Conservation (phyloP, 2,888 invertebrate species). For the Apodemia mormo region DNA sequence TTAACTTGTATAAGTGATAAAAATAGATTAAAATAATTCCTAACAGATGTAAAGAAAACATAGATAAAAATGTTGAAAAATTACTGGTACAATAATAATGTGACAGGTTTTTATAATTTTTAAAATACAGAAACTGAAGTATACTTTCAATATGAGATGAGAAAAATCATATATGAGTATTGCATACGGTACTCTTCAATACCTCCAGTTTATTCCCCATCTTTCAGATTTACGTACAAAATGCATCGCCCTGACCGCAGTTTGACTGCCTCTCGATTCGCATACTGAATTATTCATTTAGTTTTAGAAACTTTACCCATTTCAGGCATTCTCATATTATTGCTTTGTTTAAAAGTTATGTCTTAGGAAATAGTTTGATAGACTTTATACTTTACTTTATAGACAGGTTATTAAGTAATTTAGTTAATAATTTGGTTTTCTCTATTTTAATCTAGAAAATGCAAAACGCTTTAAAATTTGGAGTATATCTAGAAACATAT, state of each 20-base stretch:
- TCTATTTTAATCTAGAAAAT: too few species aligned
- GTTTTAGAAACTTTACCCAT: conserved; percentile 63
- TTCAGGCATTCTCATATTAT: conserved; percentile 58
- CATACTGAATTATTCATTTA: conserved; percentile 76
- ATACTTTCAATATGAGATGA: neutral
- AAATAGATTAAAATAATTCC: too few species aligned
- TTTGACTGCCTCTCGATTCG: conserved; percentile 77
- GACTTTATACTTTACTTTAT: neutral
- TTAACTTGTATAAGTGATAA: too few species aligned
- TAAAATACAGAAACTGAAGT: neutral
- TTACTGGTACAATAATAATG: too few species aligned
- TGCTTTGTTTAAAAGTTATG: conserved; percentile 57
- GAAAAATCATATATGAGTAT: conserved; percentile 28
- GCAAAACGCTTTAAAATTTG: too few species aligned
- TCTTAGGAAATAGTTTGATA: conserved; percentile 9
- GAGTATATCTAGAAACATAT: too few species aligned
- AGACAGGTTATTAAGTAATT: conserved; percentile 5
- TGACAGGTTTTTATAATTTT: too few species aligned
- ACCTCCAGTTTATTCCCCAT: conserved; percentile 54
- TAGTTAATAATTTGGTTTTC: neutral
- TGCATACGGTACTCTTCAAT: conserved; percentile 61
- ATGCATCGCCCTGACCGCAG: conserved; percentile 61
- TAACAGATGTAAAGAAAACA: too few species aligned
- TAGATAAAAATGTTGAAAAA: too few species aligned
- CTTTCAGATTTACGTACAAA: conserved; percentile 46